These are phyloP conservation scores for Alectura lathami DNA, from an alignment of 2,113 vertebrate species.

Conservation along the genomic window DNA sequence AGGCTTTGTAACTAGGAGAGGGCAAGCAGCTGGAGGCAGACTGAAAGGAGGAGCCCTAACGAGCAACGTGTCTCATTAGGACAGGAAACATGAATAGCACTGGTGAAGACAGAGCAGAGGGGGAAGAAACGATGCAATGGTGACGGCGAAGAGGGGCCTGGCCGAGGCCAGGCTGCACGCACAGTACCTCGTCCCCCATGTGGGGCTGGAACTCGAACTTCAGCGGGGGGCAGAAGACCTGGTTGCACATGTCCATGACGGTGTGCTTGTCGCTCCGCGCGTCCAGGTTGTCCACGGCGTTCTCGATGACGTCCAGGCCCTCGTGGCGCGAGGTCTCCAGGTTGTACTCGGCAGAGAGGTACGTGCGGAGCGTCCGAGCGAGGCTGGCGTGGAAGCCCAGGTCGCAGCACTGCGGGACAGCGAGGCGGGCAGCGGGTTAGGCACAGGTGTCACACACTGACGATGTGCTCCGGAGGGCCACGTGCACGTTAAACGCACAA, in stretches of 20 bases:
- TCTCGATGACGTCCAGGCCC: constrained; percentile 94
- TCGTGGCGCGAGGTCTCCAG: constrained; percentile 96
- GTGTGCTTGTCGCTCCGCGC: constrained; percentile 98
- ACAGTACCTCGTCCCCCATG: constrained; percentile 94
- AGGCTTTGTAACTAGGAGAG: not conserved
- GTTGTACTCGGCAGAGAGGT: constrained; percentile 97
- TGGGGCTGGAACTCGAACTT: constrained; percentile 98
- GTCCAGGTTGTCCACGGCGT: constrained; percentile 94
- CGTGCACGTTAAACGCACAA: accelerated
- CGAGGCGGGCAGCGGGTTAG: not conserved
- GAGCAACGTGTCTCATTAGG: not conserved
- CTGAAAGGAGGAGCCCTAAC: not conserved
- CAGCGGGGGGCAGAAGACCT: constrained; percentile 97
- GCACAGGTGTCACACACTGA: not conserved
- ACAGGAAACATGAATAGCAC: not conserved
- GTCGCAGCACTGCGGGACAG: constrained; percentile 88
- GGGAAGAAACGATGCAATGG: not conserved
- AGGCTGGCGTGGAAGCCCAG: constrained; percentile 95
- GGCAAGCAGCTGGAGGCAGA: not conserved
- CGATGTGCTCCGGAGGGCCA: not conserved
- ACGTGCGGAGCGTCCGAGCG: constrained; percentile 93
- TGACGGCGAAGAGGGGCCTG: not conserved
- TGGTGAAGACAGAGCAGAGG: not conserved
- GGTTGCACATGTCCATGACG: constrained; percentile 99
- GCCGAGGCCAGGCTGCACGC: not conserved